Evolutionary conservation across 2,797 vertebrate genomes (phyloP).

Genomic region (Gymnoscopelus braueri): DNA sequence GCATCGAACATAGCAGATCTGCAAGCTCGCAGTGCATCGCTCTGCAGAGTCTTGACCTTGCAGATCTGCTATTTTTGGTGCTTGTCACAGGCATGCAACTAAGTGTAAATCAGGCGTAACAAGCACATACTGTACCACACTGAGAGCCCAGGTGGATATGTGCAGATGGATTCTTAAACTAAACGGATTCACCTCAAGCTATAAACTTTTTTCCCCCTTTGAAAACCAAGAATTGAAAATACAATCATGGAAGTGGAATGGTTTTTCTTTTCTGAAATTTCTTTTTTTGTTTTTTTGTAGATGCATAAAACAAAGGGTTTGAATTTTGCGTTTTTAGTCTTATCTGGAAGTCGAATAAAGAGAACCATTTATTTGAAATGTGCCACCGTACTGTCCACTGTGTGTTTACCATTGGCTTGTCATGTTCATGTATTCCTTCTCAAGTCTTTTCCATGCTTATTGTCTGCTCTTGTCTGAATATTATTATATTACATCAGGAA

Average conservation of each 20-base stretch:
- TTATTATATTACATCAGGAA: not conserved
- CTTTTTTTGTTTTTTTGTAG: conserved; percentile 61
- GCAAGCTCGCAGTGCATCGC: too few relatives aligned
- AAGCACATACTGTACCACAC: conserved; percentile 59
- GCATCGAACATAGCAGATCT: too few relatives aligned
- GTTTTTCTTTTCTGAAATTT: conserved; percentile 44
- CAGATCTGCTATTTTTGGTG: too few relatives aligned
- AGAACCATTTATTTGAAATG: conserved; percentile 77
- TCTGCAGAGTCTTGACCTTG: too few relatives aligned
- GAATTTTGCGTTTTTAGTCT: conserved; percentile 69
- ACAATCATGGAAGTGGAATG: conserved; percentile 73
- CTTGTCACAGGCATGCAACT: too few relatives aligned
- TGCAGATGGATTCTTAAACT: conserved; percentile 57
- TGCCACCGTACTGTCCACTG: conserved; percentile 69
- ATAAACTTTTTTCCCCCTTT: conserved; percentile 50
- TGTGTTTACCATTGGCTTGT: conserved; percentile 60
- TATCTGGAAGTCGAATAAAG: conserved; percentile 80
- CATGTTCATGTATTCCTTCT: conserved; percentile 17
- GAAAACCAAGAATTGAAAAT: conserved; percentile 67
- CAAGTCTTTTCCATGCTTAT: conserved; percentile 18
- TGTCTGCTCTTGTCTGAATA: conserved; percentile 15
- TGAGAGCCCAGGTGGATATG: conserved; percentile 56
- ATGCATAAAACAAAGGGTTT: conserved; percentile 66
- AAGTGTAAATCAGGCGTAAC: conserved; percentile 3
- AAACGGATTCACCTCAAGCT: conserved; percentile 40